These are phyloP conservation scores for Aphelenchoides avenae DNA, from an alignment of 1,140 invertebrate species.

Conservation along the genomic window DNA sequence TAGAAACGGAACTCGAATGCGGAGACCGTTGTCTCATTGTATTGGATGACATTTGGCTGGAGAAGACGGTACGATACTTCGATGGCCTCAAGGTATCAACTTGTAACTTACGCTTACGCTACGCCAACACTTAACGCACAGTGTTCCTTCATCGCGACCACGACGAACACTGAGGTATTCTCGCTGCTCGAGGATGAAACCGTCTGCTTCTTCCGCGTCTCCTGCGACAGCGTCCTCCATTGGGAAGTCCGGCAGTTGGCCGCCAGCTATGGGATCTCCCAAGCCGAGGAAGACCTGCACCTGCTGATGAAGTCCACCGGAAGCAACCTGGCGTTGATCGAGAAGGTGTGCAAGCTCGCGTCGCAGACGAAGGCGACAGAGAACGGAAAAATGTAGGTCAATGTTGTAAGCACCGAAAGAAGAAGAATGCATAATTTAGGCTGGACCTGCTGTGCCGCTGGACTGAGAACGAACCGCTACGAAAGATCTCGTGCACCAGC, in stretches of 20 bases:
- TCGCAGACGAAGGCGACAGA: not conserved
- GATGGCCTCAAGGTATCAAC: slow-evolving; percentile 3
- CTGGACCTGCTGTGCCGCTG: slow-evolving; percentile 11
- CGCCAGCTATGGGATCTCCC: not conserved
- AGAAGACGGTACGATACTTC: slow-evolving; percentile 18
- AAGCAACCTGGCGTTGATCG: slow-evolving; percentile 9
- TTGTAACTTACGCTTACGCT: not conserved
- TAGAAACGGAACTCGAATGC: not conserved
- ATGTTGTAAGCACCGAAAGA: too few relatives aligned
- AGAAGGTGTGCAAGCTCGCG: slow-evolving; percentile 8
- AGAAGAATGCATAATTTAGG: slow-evolving; percentile 5
- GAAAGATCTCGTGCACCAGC: not conserved
- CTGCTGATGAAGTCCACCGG: not conserved
- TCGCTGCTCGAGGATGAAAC: not conserved
- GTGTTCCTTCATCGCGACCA: slow-evolving; percentile 11
- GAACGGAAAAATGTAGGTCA: slow-evolving; percentile 9
- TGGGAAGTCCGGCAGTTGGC: slow-evolving; percentile 1
- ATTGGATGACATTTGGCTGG: slow-evolving; percentile 8
- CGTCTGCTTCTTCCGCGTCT: not conserved
- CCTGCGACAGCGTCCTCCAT: not conserved
- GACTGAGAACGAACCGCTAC: slow-evolving; percentile 5
- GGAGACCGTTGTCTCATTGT: not conserved
- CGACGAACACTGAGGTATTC: slow-evolving; percentile 6
- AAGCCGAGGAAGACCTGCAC: not conserved
- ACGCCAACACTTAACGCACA: not conserved